Evolutionary conservation across 2,888 invertebrate genomes (phyloP).

Genomic region (Nudaria mundana): DNA sequence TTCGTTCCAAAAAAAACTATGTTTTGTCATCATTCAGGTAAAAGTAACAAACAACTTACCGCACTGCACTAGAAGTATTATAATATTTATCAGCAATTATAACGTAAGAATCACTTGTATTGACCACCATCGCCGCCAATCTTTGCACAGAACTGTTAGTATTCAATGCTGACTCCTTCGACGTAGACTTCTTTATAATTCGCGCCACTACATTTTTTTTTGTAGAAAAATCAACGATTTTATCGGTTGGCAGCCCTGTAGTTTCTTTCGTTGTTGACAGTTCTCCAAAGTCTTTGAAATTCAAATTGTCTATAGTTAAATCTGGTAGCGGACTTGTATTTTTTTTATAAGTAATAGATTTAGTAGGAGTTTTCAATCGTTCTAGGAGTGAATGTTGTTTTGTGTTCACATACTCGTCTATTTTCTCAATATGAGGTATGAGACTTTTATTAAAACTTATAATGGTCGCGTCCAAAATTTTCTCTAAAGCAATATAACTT

Average conservation of each 20-base stretch:
- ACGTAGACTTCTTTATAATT: too few species aligned
- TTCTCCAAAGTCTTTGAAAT: too few species aligned
- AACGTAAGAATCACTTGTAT: background rate
- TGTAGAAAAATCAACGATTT: too few species aligned
- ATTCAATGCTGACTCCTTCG: background rate
- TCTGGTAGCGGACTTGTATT: too few species aligned
- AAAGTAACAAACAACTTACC: background rate
- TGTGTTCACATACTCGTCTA: too few species aligned
- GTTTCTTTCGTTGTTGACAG: too few species aligned
- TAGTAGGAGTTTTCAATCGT: background rate
- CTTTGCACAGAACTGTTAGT: background rate
- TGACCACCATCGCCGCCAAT: background rate
- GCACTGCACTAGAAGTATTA: background rate
- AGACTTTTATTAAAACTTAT: background rate
- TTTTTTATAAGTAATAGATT: background rate
- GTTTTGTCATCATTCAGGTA: too few species aligned
- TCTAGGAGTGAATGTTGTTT: too few species aligned
- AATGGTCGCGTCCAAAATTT: background rate
- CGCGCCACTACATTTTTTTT: too few species aligned
- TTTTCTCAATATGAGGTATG: background rate
- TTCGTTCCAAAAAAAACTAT: too few species aligned
- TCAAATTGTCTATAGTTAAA: too few species aligned
- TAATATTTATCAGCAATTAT: background rate
- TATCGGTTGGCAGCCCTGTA: too few species aligned
- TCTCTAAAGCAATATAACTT: background rate